Evolutionary conservation across 2,113 vertebrate genomes (phyloP), one percentile per base, ranked within the genome.

Genomic region (Ammodytes dubius): DNA sequence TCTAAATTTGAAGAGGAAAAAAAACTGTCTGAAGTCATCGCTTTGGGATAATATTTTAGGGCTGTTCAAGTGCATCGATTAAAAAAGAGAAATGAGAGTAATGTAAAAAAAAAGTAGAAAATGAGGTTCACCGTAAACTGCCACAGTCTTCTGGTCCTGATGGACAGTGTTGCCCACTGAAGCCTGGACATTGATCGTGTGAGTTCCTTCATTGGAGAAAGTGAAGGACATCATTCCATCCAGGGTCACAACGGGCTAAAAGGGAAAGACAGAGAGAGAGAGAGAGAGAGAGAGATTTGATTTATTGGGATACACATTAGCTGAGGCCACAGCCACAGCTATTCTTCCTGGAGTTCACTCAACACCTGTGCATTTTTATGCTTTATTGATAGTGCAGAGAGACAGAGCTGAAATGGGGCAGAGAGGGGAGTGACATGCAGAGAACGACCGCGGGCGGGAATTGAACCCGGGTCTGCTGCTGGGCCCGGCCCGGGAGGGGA

Each of bases 101-200:
- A 54, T 17, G 37, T 6, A 17, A 60, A 3, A 63, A 40, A 17
- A 11, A 63, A 64, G 19, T n/a, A 5, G 27, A 27, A 27, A 27
- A 27, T 13, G 9, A 27, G 40, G 60, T 94, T 96, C 93, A 98
- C 97, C 97, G 40, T 98, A 97, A 52, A 98, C 97, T 0, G 96
- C 96, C 7, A 99, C 94, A 71, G 93, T 96, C 88, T 96, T 97
- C 4, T 95, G 96, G 81, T 99, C 97, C 86, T 99, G 97, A 72
- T 96, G 96, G 89, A 99, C 96, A 39, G 93, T 93, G 45, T 89
- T 97, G 76, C 96, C 97, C 0, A 96, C 96, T 4, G 96, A 95
- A 74, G 97, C 97, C 84, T 98, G 97, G 49, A 99, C 97, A 0
- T 96, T 98, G 92, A 98, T 95, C 11, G 92, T 96, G 85, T 96